These are phyloP conservation scores for Metacarcinus magister DNA, from an alignment of 2,888 invertebrate genomes.

Conservation along the genomic window DNA sequence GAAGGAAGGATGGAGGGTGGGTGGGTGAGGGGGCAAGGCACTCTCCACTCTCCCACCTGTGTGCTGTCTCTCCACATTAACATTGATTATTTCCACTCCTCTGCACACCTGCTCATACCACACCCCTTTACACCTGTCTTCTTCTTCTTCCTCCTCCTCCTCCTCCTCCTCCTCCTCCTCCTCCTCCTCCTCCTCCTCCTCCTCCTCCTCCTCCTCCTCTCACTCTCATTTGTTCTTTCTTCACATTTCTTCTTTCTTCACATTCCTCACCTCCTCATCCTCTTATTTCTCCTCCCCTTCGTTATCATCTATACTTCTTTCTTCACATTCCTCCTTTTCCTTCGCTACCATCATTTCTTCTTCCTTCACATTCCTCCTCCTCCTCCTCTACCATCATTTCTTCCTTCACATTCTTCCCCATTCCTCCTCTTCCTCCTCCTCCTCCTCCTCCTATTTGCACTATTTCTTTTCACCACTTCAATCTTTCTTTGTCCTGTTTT, in stretches of 20 bases:
- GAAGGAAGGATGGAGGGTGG: neutral
- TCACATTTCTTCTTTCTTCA: neutral
- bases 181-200: neutral
- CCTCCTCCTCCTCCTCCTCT: neutral
- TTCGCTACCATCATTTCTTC: neutral
- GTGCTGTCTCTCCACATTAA: conserved; percentile 43
- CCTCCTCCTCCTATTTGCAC: neutral
- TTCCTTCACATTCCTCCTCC: neutral
- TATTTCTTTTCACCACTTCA: neutral
- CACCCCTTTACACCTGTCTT: neutral
- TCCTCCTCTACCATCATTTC: no score
- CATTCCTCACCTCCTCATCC: neutral
- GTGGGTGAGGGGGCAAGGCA: neutral
- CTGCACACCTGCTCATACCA: conserved; percentile 6
- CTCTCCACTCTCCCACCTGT: conserved; percentile 4
- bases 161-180: conserved; percentile 33
- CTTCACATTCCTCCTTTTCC: neutral
- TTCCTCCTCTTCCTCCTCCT: neutral
- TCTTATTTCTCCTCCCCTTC: neutral
- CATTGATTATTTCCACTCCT: conserved; percentile 37
- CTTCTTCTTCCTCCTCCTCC: neutral
- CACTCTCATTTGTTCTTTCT: neutral
- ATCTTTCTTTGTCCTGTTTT: neutral
- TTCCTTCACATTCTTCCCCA: neutral
- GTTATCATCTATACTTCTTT: neutral